A percentile compares a stretch with the other conserved stretches of the same genome.
These are phyloP conservation scores for Stomatorhinus walkeri DNA, from an alignment of 2,797 vertebrate genomes.

Conservation along the genomic window DNA sequence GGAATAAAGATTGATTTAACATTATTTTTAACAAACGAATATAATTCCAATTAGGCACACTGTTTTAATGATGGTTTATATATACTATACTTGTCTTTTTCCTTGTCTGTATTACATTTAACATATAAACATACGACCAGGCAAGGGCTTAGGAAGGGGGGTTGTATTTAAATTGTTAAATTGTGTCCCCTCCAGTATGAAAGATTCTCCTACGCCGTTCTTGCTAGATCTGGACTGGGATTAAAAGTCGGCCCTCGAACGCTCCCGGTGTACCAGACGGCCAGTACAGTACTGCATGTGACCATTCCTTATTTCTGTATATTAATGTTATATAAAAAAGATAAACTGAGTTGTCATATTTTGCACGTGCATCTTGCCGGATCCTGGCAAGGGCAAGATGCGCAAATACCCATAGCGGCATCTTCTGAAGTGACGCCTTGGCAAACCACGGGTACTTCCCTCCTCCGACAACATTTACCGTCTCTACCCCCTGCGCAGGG, in stretches of 20 bases:
- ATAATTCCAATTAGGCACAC: background rate
- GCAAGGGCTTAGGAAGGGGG: background rate
- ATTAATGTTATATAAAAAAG: background rate
- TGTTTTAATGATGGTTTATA: background rate
- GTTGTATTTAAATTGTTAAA: background rate
- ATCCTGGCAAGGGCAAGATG: background rate
- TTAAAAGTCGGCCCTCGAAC: background rate
- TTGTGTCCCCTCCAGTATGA: background rate
- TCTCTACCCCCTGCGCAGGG: background rate
- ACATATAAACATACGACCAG: background rate
- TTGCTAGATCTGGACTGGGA: background rate
- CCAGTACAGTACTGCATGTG: background rate
- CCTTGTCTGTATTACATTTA: background rate
- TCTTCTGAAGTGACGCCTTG: background rate
- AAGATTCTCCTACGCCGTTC: background rate
- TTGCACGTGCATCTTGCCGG: background rate
- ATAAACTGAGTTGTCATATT: background rate
- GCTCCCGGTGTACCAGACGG: background rate
- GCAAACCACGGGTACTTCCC: background rate
- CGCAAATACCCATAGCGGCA: background rate
- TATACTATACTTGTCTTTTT: background rate
- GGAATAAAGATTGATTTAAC: background rate
- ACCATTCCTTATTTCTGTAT: background rate
- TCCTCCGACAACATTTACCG: background rate
- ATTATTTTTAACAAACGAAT: background rate